Percentiles rank a stretch among this genome's conserved stretches.
phyloP scores from a whole-genome alignment of 2,113 vertebrate genomes.

The Xiphophorus maculatus region DNA sequence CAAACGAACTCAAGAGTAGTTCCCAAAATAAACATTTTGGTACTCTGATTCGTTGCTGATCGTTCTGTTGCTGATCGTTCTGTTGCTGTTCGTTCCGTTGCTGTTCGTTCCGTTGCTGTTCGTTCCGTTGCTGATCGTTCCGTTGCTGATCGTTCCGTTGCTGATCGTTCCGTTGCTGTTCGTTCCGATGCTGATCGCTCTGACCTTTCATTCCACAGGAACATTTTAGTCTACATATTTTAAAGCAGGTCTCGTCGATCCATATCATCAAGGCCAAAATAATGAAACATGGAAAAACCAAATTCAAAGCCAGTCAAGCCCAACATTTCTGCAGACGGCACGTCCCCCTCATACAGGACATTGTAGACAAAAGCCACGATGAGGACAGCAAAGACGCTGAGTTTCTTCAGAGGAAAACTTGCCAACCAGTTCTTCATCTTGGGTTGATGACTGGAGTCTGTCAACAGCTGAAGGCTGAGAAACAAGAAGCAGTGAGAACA shows the following conservation, averaged over 20 bases:
- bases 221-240: background rate
- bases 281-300: background rate
- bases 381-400: background rate
- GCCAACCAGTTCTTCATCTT: background rate
- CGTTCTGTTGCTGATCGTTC: too few relatives aligned
- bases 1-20: background rate
- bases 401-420: background rate
- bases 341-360: background rate
- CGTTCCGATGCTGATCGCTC: too few relatives aligned
- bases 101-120: too few relatives aligned
- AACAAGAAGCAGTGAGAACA: too few relatives aligned
- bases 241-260: background rate
- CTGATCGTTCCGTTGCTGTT: too few relatives aligned
- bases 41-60: too few relatives aligned
- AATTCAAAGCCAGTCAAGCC: accelerated
- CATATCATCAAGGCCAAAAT: background rate
- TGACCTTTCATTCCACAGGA: too few relatives aligned
- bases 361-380: background rate
- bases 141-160: too few relatives aligned
- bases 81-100: too few relatives aligned
- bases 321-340: background rate
- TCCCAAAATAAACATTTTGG: too few relatives aligned
- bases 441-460: background rate
- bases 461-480: background rate
- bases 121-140: too few relatives aligned